These are phyloP conservation scores for Operophtera brumata DNA, from an alignment of 2,888 invertebrate genomes.

Conservation along the genomic window DNA sequence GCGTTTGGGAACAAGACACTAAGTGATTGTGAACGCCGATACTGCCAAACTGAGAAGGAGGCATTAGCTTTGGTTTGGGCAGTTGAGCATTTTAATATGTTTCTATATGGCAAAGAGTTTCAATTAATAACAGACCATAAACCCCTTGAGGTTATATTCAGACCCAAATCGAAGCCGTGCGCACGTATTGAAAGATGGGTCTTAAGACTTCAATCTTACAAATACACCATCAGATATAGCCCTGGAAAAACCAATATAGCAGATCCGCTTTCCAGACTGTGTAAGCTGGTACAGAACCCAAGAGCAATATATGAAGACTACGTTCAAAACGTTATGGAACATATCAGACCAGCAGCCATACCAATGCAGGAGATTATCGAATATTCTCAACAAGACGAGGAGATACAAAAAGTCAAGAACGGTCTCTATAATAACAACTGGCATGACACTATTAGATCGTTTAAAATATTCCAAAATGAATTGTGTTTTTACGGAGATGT, in stretches of 20 bases:
- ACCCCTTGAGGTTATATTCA: conserved; percentile 50
- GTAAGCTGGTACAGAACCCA: conserved; percentile 7
- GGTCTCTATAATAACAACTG: conserved; percentile 24
- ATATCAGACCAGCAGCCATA: conserved; percentile 18
- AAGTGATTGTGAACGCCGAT: conserved; percentile 5
- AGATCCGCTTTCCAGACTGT: conserved; percentile 34
- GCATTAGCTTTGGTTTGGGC: conserved; percentile 21
- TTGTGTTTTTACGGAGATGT: conserved; percentile 39
- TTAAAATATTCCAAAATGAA: conserved; percentile 38
- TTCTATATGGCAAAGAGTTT: conserved; percentile 36
- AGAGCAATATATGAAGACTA: background rate
- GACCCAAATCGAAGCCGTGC: conserved; percentile 43
- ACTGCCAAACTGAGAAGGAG: conserved; percentile 38
- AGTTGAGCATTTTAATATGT: conserved; percentile 37
- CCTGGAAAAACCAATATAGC: conserved; percentile 43
- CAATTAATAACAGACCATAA: conserved; percentile 46
- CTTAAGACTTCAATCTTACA: conserved; percentile 28
- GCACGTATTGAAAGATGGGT: conserved; percentile 39
- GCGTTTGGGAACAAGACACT: background rate
- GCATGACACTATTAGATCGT: conserved; percentile 25
- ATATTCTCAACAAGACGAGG: conserved; percentile 14
- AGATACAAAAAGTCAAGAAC: conserved; percentile 20
- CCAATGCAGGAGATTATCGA: conserved; percentile 13
- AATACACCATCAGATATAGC: conserved; percentile 26
- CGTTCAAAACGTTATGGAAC: conserved; percentile 19